Evolutionary conservation across 2,888 invertebrate genomes (phyloP).

Genomic region (Xanthorhoe designata): DNA sequence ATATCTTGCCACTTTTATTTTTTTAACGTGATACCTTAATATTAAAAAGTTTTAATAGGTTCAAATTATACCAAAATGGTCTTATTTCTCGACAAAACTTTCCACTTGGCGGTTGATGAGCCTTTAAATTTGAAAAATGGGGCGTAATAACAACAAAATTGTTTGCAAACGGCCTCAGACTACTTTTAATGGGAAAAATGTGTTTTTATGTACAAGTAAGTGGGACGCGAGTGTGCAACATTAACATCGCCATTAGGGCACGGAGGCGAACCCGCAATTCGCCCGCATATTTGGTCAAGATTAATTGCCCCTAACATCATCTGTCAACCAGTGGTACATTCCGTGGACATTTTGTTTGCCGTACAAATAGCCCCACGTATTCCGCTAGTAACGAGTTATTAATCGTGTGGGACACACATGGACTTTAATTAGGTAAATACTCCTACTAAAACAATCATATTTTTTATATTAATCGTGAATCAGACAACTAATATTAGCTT

Average conservation of each 20-base stretch:
- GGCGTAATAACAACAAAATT: slow-evolving; percentile 24
- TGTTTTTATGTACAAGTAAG: slow-evolving; percentile 36
- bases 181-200: slow-evolving; percentile 34
- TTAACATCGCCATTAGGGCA: slow-evolving; percentile 67
- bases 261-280: slow-evolving; percentile 67
- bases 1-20: neutral
- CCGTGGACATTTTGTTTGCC: slow-evolving; percentile 74
- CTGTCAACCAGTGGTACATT: slow-evolving; percentile 76
- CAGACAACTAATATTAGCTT: neutral
- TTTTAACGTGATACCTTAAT: neutral
- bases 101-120: slow-evolving; percentile 32
- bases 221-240: slow-evolving; percentile 44
- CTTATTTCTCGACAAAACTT: slow-evolving; percentile 15
- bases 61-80: neutral
- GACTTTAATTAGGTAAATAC: slow-evolving; percentile 17
- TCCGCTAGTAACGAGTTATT: slow-evolving; percentile 62
- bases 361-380: slow-evolving; percentile 72
- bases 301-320: slow-evolving; percentile 82
- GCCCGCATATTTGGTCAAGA: slow-evolving; percentile 82
- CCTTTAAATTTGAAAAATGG: slow-evolving; percentile 30
- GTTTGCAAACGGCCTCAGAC: slow-evolving; percentile 29
- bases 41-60: slow-evolving; percentile 8
- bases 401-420: slow-evolving; percentile 40
- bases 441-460: slow-evolving; percentile 19
- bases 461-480: neutral